phyloP scores from a whole-genome alignment of 2,113 vertebrate genomes.

The Tetrax tetrax region DNA sequence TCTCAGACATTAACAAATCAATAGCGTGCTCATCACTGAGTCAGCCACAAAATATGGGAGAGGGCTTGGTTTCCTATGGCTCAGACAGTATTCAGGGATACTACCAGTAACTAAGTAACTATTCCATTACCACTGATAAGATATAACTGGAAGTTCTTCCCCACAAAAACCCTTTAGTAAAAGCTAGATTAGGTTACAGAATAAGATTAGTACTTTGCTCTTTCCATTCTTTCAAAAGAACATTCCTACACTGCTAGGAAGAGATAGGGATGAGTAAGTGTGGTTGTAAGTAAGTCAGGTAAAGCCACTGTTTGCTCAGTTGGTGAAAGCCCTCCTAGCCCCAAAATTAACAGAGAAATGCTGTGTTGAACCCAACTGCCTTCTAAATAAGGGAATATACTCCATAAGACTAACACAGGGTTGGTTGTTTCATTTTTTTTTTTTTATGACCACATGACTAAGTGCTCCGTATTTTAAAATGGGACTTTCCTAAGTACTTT shows the following conservation, averaged over 20 bases:
- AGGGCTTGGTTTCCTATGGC: not conserved
- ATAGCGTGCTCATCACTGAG: not conserved
- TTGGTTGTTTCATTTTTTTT: too few relatives aligned
- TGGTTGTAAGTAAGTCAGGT: not conserved
- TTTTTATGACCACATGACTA: not conserved
- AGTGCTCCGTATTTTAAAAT: not conserved
- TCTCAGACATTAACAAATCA: not conserved
- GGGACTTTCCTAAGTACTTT: not conserved
- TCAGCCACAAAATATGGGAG: not conserved
- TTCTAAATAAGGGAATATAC: not conserved
- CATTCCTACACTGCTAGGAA: not conserved
- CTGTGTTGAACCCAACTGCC: not conserved
- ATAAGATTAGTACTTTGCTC: not conserved
- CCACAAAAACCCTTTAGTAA: not conserved
- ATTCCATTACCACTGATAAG: not conserved
- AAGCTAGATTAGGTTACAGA: not conserved
- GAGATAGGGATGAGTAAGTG: not conserved
- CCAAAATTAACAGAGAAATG: not conserved
- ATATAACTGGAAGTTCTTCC: not conserved
- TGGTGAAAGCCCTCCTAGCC: not conserved
- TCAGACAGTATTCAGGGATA: not conserved
- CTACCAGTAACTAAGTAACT: not conserved
- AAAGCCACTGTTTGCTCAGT: not conserved
- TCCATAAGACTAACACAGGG: not conserved
- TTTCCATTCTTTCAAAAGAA: not conserved